phyloP scores from a whole-genome alignment of 2,888 invertebrate genomes.

The Glomeris marginata region DNA sequence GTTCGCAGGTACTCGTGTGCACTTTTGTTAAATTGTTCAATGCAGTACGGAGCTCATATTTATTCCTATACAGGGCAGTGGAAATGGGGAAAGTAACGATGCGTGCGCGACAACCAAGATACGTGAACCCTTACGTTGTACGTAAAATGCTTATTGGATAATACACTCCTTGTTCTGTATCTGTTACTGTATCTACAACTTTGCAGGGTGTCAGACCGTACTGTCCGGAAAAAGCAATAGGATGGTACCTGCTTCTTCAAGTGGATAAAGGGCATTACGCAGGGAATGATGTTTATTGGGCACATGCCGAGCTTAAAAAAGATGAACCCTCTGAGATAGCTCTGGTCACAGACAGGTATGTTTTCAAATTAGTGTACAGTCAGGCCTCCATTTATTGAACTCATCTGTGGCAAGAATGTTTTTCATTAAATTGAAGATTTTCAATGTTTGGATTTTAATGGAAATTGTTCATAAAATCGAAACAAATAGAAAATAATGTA shows the following conservation, averaged over 20 bases:
- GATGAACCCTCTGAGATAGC: constrained; percentile 49
- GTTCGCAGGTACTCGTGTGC: constrained; percentile 35
- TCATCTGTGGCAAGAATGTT: no score
- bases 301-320: constrained; percentile 45
- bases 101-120: constrained; percentile 51
- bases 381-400: no score
- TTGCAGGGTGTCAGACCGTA: constrained; percentile 53
- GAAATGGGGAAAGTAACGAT: constrained; percentile 46
- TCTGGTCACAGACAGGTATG: constrained; percentile 48
- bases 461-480: no score
- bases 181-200: not conserved
- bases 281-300: constrained; percentile 52
- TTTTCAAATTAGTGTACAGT: constrained; percentile 18
- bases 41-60: not conserved
- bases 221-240: constrained; percentile 53
- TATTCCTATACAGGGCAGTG: constrained; percentile 35
- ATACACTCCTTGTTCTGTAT: not conserved
- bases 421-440: no score
- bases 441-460: no score
- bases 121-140: constrained; percentile 40
- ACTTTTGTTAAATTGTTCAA: not conserved
- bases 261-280: constrained; percentile 48
- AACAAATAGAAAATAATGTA: no score
- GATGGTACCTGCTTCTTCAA: constrained; percentile 46
- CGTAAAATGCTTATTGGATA: not conserved